Evolutionary conservation across 2,888 invertebrate genomes (phyloP), one percentile per base, ranked within the genome.

Genomic region (Phrixothrix hirtus): DNA sequence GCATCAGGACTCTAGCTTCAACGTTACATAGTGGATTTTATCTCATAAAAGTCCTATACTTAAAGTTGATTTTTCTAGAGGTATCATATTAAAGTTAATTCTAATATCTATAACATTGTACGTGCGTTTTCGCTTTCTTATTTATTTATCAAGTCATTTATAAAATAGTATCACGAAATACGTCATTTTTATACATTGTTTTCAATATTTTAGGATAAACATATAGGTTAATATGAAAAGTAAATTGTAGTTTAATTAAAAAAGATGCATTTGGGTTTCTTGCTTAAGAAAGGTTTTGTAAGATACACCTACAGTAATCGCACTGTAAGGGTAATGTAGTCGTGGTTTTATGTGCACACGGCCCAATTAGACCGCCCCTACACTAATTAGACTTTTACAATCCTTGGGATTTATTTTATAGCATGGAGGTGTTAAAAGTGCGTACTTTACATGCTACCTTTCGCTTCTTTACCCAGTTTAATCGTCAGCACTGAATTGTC

Each of bases 361-460:
- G 54, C 41, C 60, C 62, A 65, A 65, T 65, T 65, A 63, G 60
- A 55, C 62, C 61, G 54, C 62, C 60, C 61, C 58, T 44, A 52
- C 62, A 53, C 61, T 64, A 64, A 64, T 64, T 64, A 63, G 64
- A 64, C 64, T 64, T 63, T 63, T 62, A 63, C 63, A 63, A 62
- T 64, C 64, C 61, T 53, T 53, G 55, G 58, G 61, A 64, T 64
- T 64, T 61, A 64, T 62, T 61, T 59, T 61, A 59, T 59, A 44
- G 58, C 58, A 44, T 21, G 32, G 52, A 59, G 62, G 62, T 59
- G 62, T 62, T 60, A 60, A 62, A 57, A 60, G 60, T 62, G 57
- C 60, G 62, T 59, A 55, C 54, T 59, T 60, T 59, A 62, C 62
- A 62, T 59, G 50, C 49, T 37, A 39, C 48, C 45, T 44, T 46